Conservation (phyloP, 2,888 invertebrate species). For the Conops quadrifasciatus region DNA sequence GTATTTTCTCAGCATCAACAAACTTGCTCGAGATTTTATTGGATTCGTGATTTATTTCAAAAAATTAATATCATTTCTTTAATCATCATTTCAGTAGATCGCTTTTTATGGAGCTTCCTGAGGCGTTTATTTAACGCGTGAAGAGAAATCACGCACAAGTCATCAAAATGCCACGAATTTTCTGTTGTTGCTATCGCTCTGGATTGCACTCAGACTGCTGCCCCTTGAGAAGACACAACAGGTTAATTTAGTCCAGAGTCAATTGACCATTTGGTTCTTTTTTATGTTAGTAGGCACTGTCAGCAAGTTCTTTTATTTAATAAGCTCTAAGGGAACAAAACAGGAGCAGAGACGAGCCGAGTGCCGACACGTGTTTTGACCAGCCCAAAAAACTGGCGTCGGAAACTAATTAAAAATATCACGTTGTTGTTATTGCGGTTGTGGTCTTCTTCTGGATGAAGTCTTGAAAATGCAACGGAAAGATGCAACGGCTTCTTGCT, state of each 20-base stretch:
- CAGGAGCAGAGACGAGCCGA: background rate
- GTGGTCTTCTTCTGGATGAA: background rate
- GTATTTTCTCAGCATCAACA: no score
- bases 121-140: slow-evolving; percentile 36
- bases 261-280: background rate
- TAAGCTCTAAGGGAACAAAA: background rate
- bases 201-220: no score
- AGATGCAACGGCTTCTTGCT: background rate
- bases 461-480: background rate
- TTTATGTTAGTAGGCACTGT: background rate
- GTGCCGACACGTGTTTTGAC: background rate
- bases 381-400: slow-evolving; percentile 9
- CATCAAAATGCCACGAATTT: slow-evolving; percentile 41
- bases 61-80: no score
- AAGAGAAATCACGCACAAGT: slow-evolving; percentile 40
- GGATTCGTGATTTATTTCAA: no score
- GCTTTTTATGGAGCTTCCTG: slow-evolving; percentile 2
- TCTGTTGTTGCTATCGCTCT: background rate
- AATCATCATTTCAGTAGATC: no score
- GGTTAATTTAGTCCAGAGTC: background rate
- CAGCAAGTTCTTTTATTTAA: slow-evolving; percentile 1
- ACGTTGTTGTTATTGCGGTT: slow-evolving; percentile 2
- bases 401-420: slow-evolving; percentile 16
- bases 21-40: no score
- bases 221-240: background rate